Percentiles rank a stretch among this genome's conserved stretches.
phyloP scores from a whole-genome alignment of 2,113 vertebrate genomes.

The Hyaena hyaena region DNA sequence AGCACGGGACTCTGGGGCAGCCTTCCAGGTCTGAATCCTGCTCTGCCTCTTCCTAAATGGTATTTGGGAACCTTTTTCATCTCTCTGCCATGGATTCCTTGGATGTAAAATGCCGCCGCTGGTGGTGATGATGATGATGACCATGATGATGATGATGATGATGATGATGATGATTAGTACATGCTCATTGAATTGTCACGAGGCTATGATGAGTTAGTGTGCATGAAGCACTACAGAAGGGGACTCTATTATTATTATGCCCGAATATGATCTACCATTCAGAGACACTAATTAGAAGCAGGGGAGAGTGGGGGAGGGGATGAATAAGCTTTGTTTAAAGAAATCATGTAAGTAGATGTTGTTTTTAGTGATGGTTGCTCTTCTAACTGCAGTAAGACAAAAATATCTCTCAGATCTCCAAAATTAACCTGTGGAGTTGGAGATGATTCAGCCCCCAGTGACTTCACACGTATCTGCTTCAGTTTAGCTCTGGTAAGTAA shows the following conservation, averaged over 20 bases:
- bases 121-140: not conserved
- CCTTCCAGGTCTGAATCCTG: too few relatives aligned
- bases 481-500: constrained; percentile 46
- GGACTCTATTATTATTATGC: not conserved
- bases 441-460: constrained; percentile 16
- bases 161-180: not conserved
- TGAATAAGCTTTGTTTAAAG: not conserved
- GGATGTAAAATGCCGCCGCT: not conserved
- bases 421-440: constrained; percentile 66
- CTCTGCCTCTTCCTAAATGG: not conserved
- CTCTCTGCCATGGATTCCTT: not conserved
- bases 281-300: not conserved
- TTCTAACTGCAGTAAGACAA: constrained; percentile 47
- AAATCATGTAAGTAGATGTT: not conserved
- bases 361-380: constrained; percentile 45
- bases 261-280: not conserved
- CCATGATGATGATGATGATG: not conserved
- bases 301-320: not conserved
- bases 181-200: not conserved
- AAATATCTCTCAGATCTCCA: constrained; percentile 55
- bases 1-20: not conserved
- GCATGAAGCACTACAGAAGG: not conserved
- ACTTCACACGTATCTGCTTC: constrained; percentile 45
- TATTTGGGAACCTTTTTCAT: not conserved
- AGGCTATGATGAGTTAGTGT: not conserved